Evolutionary conservation across 2,113 vertebrate species (phyloP), one percentile per base, ranked within the genome.

Genomic region (Arothron firmamentum): DNA sequence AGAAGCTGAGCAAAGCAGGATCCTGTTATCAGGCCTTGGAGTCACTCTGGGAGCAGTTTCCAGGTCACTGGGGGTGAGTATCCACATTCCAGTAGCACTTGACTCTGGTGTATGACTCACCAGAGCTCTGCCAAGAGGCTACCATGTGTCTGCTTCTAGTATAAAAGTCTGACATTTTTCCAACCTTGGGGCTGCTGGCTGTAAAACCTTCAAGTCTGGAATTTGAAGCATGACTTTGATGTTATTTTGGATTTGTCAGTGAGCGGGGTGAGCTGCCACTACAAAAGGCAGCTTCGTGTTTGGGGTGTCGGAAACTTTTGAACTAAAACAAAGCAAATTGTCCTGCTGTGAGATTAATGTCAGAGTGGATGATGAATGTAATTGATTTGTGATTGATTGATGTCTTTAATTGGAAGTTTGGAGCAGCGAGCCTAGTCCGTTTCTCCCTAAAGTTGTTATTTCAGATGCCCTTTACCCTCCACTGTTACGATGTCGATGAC

Each of bases 221-320:
- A 88, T 84, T 70, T 47, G 56, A 80, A 75, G 21, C 52, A 59
- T 4, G 65, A 21, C 78, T 82, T 79, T 83, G 80, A 86, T 75
- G 80, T 82, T 85, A 80, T 87, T 89, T 81, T 72, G 67, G 72
- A 72, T 64, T 57, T 77, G 74, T 66, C 64, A 57, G 75, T 34
- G 66, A 43, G 65, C 54, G 28, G 58, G 43, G 63, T 34, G 69
- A 54, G 48, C 63, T 59, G 74, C 81, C 73, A 67, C 73, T 31
- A 48, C 21, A 23, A 23, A 23, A 23, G 21, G 21, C 61, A 63
- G 46, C 61, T 69, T 72, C 64, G 23, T 42, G 56, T 64, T 52
- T 50, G 41, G 23, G 11, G 70, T 20, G 16, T 63, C 56, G 42
- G n/a, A 69, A 58, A 64, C 58, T 80, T 77, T 70, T 65, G 66